Evolutionary conservation across 2,888 invertebrate species (phyloP).

Genomic region (Chrysolina oricalcia): DNA sequence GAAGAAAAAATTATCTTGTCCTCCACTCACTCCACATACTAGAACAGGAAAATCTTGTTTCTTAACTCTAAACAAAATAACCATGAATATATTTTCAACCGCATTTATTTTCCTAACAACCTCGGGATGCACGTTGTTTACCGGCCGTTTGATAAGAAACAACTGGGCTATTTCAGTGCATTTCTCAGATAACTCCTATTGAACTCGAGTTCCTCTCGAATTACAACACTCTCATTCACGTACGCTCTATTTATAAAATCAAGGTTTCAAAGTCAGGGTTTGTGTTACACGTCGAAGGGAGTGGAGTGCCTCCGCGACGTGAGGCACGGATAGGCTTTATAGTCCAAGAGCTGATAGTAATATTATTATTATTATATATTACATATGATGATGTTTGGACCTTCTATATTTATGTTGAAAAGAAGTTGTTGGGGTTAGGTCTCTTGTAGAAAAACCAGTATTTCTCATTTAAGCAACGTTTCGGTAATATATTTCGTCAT

Average conservation of each 20-base stretch:
- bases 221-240: constrained; percentile 50
- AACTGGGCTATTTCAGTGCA: constrained; percentile 32
- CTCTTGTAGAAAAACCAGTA: no score
- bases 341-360: not conserved
- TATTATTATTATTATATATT: no score
- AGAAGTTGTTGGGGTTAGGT: no score
- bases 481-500: no score
- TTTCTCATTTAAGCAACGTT: no score
- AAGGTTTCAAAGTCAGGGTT: constrained; percentile 52
- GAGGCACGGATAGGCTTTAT: not conserved
- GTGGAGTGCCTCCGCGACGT: constrained; percentile 3
- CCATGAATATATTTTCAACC: not conserved
- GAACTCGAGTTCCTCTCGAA: constrained; percentile 47
- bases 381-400: no score
- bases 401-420: no score
- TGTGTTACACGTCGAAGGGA: constrained; percentile 29
- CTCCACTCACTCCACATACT: no score
- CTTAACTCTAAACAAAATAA: no score
- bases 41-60: no score
- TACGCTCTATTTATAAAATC: constrained; percentile 50
- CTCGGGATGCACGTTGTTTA: not conserved
- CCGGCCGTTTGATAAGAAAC: constrained; percentile 10
- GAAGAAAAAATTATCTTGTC: no score
- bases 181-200: constrained; percentile 34
- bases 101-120: constrained; percentile 9